A percentile compares a stretch with the other conserved stretches of the same genome.
phyloP scores from a whole-genome alignment of 2,797 vertebrate species.

The Trachops cirrhosus region DNA sequence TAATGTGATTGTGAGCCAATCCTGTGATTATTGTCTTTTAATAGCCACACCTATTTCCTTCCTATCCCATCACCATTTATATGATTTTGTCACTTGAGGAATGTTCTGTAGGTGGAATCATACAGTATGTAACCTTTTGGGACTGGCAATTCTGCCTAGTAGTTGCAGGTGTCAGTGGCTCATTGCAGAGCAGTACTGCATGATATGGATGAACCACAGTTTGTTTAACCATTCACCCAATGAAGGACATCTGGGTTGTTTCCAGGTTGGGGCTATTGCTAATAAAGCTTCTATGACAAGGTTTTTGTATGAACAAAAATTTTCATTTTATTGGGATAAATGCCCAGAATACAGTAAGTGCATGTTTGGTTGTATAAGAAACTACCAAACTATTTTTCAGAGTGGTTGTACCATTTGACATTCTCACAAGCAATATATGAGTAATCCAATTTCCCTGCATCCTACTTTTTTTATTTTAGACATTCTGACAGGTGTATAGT shows the following conservation, averaged over 20 bases:
- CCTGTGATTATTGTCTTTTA: background rate
- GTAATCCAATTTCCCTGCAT: background rate
- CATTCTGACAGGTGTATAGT: background rate
- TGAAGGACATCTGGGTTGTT: background rate
- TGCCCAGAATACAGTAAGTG: background rate
- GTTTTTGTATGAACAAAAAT: background rate
- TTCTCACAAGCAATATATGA: background rate
- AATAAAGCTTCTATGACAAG: background rate
- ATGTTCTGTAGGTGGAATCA: background rate
- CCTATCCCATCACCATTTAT: background rate
- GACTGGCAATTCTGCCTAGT: background rate
- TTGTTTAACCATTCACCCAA: background rate
- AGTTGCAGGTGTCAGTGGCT: background rate
- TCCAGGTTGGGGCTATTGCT: background rate
- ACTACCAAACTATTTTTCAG: background rate
- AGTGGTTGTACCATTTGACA: background rate
- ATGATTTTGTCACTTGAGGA: background rate
- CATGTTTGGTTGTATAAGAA: conserved; percentile 21
- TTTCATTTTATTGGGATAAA: background rate
- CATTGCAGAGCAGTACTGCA: background rate
- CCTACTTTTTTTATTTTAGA: background rate
- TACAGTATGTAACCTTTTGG: background rate
- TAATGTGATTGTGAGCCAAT: too few species aligned
- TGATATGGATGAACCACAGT: background rate
- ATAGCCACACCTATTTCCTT: background rate